Base-by-base conservation (phyloP, 2,888 invertebrate species). In the Uloborus plumipes region DNA sequence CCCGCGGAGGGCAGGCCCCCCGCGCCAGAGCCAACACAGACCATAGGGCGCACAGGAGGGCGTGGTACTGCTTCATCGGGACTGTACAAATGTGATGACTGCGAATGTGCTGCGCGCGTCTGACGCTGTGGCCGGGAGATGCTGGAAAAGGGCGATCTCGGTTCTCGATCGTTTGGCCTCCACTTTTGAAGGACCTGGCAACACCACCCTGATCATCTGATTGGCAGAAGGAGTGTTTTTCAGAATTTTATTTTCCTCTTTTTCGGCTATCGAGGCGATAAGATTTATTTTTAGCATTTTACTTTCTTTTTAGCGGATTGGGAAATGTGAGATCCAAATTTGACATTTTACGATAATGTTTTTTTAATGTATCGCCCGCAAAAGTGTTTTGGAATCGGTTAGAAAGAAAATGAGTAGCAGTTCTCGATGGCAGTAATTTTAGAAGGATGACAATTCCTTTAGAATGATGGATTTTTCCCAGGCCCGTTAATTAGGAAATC, bases 181-280 rank as follows among this genome's bases (percentile, higher is more conserved):
- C 13, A 64, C 74, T 81, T 65, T 58, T 70, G 50, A 58, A 64
- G 50, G 51, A 51, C 80, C 65, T 70, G 50, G 61, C 47, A 65
- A 70, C 69, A 67, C 64, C 74, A 74, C 70, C 55, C 31, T 70
- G 13, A 15, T 20, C 26, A 18, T 55, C 18, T 53, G 67, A 51
- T 20, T 62, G n/a, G 26, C 14, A 39, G 16, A 39, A 11, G 39
- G 39, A 39, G 39, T 39, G 39, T 39, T 39, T 39, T 39, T 9
- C 7, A 9, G 9, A 39, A 7, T 39, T 16, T 31, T n/a, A 13
- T 64, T 64, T 70, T 3, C 39, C 70, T 55, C 58, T 31, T 50
- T n/a, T 31, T n/a, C 14, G 18, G 15, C 39, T 64, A 31, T 65
- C 47, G 3, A 4, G 15, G 4, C 22, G 78, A 78, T 72, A 72